Evolutionary conservation across 1,140 invertebrate genomes (phyloP).

Genomic region (Cyphomyrmex costatus): DNA sequence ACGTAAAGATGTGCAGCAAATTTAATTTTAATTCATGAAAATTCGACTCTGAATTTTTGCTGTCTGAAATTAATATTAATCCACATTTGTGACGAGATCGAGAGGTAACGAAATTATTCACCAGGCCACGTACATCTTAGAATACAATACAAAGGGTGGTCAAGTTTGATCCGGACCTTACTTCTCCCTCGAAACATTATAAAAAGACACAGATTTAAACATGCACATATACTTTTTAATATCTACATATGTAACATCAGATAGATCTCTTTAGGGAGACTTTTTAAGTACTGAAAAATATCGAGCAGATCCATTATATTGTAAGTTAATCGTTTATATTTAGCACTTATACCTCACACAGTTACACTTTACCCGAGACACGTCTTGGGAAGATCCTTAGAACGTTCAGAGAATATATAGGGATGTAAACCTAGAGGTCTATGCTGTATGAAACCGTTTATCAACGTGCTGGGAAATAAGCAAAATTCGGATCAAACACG

Average conservation of each 20-base stretch:
- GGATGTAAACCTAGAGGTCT: no score
- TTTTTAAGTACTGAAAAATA: neutral
- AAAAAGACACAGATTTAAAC: neutral
- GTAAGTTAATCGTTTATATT: neutral
- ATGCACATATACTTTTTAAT: neutral
- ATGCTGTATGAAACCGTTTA: neutral
- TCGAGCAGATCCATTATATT: neutral
- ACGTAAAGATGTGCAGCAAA: constrained; percentile 1
- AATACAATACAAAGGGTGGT: constrained; percentile 26
- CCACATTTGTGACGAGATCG: neutral
- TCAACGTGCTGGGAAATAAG: neutral
- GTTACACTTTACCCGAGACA: no score
- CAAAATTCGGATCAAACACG: neutral
- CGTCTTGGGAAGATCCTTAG: no score
- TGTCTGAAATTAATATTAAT: neutral
- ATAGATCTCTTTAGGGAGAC: neutral
- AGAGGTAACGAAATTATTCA: constrained; percentile 42
- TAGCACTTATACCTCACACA: neutral
- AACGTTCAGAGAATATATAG: no score
- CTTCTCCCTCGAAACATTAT: neutral
- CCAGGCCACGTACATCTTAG: constrained; percentile 16
- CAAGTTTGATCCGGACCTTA: neutral
- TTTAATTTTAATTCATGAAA: neutral
- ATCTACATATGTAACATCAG: neutral
- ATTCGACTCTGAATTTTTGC: neutral